Percentiles rank a stretch among this genome's conserved stretches.
Conservation (phyloP, 2,888 invertebrate species). For the Oegoconia quadripuncta region DNA sequence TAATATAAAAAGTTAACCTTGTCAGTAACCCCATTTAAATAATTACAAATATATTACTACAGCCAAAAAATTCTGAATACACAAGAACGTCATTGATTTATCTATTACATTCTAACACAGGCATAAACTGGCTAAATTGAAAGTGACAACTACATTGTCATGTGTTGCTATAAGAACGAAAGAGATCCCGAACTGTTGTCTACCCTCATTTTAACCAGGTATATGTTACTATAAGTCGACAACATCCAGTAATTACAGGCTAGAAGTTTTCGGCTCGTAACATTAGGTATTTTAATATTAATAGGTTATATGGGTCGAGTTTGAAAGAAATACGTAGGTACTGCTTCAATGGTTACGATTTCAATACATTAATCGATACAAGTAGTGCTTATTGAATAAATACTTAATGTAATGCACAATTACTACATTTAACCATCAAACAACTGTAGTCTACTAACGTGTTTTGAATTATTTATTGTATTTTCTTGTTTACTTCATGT, state of each 20-base stretch:
- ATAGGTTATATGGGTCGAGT: constrained; percentile 4
- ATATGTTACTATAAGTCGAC: background rate
- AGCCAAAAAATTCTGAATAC: constrained; percentile 13
- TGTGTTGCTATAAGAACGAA: constrained; percentile 8
- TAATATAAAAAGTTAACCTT: no score
- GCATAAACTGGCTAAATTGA: constrained; percentile 59
- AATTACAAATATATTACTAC: background rate
- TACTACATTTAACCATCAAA: no score
- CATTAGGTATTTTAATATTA: constrained; percentile 6
- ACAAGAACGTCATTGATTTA: constrained; percentile 46
- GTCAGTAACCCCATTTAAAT: no score
- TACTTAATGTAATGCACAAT: no score
- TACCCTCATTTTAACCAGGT: constrained; percentile 9
- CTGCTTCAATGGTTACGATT: background rate
- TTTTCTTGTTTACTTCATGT: no score
- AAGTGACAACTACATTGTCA: constrained; percentile 26
- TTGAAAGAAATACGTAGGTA: constrained; percentile 1
- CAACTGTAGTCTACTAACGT: no score
- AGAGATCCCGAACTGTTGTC: constrained; percentile 10
- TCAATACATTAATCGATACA: background rate
- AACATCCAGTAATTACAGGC: constrained; percentile 1
- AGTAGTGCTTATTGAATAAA: no score
- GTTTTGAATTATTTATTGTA: no score
- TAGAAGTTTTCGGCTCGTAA: constrained; percentile 9
- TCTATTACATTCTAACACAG: constrained; percentile 54